phyloP scores from a whole-genome alignment of 2,797 vertebrate species.

The Myotis vivesi region DNA sequence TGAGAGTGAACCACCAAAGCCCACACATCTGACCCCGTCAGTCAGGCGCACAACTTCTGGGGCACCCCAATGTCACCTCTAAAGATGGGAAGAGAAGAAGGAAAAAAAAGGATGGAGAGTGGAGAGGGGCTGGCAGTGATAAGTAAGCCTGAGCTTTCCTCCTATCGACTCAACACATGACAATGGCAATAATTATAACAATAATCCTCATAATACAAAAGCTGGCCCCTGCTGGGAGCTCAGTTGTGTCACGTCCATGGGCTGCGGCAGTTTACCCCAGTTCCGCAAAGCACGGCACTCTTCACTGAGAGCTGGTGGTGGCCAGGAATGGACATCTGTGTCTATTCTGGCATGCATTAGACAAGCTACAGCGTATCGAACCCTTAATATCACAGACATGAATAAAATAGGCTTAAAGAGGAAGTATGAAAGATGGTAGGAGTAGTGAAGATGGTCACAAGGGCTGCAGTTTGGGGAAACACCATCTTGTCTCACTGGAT shows the following conservation, averaged over 20 bases:
- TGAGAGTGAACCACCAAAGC: neutral
- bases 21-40: accelerated
- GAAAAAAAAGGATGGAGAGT: neutral
- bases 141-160: neutral
- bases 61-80: neutral
- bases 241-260: neutral
- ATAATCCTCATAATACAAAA: neutral
- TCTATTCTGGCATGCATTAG: neutral
- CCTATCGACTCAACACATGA: neutral
- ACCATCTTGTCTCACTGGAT: neutral
- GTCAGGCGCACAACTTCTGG: neutral
- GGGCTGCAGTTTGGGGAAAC: neutral
- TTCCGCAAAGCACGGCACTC: neutral
- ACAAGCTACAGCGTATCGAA: neutral
- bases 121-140: neutral
- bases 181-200: too few relatives aligned
- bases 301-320: neutral
- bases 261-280: neutral
- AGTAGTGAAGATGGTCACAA: neutral
- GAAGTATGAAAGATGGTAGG: neutral
- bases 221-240: neutral
- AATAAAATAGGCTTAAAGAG: neutral
- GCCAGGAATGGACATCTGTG: neutral
- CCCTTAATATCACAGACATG: neutral
- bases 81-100: neutral